phyloP scores from a whole-genome alignment of 2,888 invertebrate genomes.

The Trichogramma dendrolimi region DNA sequence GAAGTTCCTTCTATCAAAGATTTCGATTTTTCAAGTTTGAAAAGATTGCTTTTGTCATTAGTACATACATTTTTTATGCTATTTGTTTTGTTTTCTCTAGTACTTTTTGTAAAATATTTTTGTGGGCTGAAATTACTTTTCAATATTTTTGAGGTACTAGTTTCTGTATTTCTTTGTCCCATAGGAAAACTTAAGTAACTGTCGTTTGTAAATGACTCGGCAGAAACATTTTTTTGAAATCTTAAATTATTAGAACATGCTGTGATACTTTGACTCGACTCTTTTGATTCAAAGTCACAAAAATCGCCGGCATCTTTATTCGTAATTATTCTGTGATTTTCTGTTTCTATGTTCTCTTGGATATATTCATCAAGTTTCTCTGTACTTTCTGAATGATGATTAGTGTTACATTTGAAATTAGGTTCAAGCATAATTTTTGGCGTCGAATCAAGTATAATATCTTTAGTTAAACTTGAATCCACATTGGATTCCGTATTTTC shows the following conservation, averaged over 20 bases:
- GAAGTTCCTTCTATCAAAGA: no score
- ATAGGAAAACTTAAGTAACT: background rate
- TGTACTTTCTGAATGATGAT: background rate
- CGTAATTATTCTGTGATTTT: background rate
- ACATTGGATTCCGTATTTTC: no score
- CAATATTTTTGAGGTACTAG: background rate
- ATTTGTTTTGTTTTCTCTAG: slow-evolving; percentile 14
- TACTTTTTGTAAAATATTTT: slow-evolving; percentile 13
- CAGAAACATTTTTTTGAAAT: slow-evolving; percentile 1
- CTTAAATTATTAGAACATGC: background rate
- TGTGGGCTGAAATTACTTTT: slow-evolving; percentile 3
- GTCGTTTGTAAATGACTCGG: background rate
- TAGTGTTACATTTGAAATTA: background rate
- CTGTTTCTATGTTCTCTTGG: background rate
- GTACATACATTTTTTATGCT: slow-evolving; percentile 1
- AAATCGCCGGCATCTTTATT: slow-evolving; percentile 9
- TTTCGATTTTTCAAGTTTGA: no score
- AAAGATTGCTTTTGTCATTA: no score
- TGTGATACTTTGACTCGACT: background rate
- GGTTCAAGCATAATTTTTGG: no score
- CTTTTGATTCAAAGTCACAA: background rate
- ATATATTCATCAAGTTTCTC: no score
- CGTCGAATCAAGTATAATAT: no score
- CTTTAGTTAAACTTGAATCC: no score
- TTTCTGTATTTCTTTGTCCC: slow-evolving; percentile 2